phyloP scores from a whole-genome alignment of 2,113 vertebrate genomes.

The Cyanoliseus patagonus region DNA sequence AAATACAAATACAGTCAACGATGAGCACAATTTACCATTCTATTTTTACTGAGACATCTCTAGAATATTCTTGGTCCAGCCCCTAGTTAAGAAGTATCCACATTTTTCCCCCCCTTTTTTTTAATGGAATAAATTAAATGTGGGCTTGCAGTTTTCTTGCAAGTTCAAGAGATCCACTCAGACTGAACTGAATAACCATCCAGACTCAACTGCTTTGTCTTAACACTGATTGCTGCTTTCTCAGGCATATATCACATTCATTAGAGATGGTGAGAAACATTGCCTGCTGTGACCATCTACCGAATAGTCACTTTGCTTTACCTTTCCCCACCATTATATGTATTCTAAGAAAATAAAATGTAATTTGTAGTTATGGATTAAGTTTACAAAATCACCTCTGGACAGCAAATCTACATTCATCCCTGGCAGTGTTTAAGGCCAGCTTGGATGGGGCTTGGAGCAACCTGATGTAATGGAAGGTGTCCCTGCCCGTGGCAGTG shows the following conservation, averaged over 20 bases:
- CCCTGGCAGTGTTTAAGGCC: not conserved
- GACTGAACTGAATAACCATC: not conserved
- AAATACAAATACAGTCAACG: not conserved
- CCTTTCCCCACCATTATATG: not conserved
- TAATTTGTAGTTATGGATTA: not conserved
- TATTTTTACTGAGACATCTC: not conserved
- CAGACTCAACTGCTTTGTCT: not conserved
- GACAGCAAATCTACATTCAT: not conserved
- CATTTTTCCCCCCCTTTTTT: not conserved
- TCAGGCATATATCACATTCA: not conserved
- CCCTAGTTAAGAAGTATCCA: not conserved
- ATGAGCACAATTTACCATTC: not conserved
- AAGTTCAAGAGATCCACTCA: not conserved
- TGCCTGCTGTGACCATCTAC: not conserved
- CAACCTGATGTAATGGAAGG: not conserved
- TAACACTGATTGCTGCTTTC: not conserved
- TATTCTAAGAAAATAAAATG: not conserved
- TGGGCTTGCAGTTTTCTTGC: not conserved
- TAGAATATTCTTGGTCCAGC: not conserved
- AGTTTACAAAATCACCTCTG: not conserved
- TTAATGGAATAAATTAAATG: not conserved
- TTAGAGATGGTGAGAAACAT: not conserved
- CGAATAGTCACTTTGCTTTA: not conserved
- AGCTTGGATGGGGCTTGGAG: not conserved
- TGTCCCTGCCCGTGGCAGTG: not conserved